phyloP scores from a whole-genome alignment of 2,888 invertebrate genomes.

The Horisme vitalbata region DNA sequence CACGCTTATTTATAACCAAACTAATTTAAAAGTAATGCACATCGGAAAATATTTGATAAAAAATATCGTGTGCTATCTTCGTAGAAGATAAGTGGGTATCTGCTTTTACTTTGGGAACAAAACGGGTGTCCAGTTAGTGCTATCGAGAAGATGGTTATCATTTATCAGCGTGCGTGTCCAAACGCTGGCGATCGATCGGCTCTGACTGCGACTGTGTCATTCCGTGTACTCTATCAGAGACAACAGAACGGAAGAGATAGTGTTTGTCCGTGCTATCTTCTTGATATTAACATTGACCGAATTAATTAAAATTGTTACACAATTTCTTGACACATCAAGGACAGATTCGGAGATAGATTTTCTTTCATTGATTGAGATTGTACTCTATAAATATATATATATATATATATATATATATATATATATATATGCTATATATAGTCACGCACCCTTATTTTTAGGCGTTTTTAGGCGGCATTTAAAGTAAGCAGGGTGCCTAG shows the following conservation, averaged over 20 bases:
- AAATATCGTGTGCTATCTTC: slow-evolving; percentile 61
- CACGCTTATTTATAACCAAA: slow-evolving; percentile 35
- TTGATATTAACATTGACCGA: slow-evolving; percentile 58
- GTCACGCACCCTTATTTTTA: too few relatives aligned
- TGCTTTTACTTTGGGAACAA: slow-evolving; percentile 45
- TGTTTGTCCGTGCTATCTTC: slow-evolving; percentile 40
- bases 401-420: too few relatives aligned
- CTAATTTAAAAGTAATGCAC: background rate
- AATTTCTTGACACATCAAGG: slow-evolving; percentile 19
- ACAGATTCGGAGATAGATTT: background rate
- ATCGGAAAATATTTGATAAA: slow-evolving; percentile 46
- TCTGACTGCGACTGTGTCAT: slow-evolving; percentile 2
- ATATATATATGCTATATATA: too few relatives aligned
- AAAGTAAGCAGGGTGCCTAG: too few relatives aligned
- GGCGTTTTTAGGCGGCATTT: too few relatives aligned
- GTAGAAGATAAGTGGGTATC: slow-evolving; percentile 43
- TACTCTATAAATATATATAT: too few relatives aligned
- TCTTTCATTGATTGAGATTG: too few relatives aligned
- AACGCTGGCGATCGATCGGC: slow-evolving; percentile 50
- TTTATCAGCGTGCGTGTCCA: slow-evolving; percentile 64
- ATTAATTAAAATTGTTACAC: slow-evolving; percentile 33
- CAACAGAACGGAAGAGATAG: slow-evolving; percentile 57
- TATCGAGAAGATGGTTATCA: slow-evolving; percentile 69
- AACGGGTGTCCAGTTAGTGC: slow-evolving; percentile 47
- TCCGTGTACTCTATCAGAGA: slow-evolving; percentile 37